phyloP scores from a whole-genome alignment of 2,797 vertebrate species.

The Acanthurus lineatus region DNA sequence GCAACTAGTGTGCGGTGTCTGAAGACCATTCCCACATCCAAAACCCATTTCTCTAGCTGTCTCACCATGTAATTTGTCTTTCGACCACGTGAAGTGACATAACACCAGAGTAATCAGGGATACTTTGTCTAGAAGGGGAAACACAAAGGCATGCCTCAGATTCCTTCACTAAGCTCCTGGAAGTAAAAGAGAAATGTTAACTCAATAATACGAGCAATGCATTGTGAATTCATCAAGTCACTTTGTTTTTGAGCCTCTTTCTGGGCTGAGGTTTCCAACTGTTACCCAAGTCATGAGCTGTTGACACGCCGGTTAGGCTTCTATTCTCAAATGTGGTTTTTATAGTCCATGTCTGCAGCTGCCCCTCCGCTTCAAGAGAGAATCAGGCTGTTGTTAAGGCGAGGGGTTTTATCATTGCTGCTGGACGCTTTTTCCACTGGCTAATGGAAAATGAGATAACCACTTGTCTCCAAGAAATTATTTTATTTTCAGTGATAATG shows the following conservation, averaged over 20 bases:
- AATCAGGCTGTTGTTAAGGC: constrained; percentile 76
- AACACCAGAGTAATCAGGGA: constrained; percentile 79
- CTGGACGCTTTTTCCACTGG: constrained; percentile 68
- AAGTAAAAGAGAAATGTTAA: constrained; percentile 78
- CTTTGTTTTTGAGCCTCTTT: constrained; percentile 70
- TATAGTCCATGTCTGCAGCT: constrained; percentile 86
- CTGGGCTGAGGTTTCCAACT: constrained; percentile 74
- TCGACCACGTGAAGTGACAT: constrained; percentile 77
- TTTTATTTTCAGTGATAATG: constrained; percentile 41
- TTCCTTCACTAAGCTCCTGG: constrained; percentile 77
- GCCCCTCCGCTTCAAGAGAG: constrained; percentile 80
- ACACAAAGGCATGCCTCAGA: constrained; percentile 78
- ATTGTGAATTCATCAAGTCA: constrained; percentile 77
- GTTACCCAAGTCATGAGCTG: constrained; percentile 76
- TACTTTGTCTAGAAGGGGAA: constrained; percentile 81
- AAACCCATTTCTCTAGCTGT: constrained; percentile 69
- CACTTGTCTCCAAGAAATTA: constrained; percentile 50
- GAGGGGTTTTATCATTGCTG: constrained; percentile 65
- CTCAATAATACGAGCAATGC: constrained; percentile 68
- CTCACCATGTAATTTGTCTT: constrained; percentile 78
- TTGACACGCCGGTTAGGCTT: constrained; percentile 78
- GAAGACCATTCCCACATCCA: constrained; percentile 75
- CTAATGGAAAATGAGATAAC: constrained; percentile 69
- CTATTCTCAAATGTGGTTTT: constrained; percentile 82
- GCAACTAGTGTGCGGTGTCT: constrained; percentile 59